Evolutionary conservation across 2,113 vertebrate genomes (phyloP).

Genomic region (Nerophis lumbriciformis): DNA sequence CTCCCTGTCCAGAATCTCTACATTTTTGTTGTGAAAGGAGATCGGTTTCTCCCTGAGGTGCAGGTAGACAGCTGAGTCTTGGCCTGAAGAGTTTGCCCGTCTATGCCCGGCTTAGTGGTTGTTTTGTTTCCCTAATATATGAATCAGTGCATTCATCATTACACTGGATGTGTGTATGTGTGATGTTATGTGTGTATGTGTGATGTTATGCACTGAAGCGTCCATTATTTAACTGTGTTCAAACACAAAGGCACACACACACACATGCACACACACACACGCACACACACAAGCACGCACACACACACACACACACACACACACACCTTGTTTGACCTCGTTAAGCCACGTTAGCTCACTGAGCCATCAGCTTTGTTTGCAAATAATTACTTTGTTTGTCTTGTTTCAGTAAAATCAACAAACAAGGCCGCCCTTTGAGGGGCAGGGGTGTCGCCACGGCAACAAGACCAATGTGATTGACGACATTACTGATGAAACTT

Average conservation of each 20-base stretch:
- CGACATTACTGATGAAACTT: background rate
- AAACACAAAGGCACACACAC: background rate
- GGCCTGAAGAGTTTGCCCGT: no score
- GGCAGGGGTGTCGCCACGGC: constrained; percentile 4
- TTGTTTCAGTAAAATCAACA: constrained; percentile 48
- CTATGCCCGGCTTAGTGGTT: no score
- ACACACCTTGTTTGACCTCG: constrained; percentile 38
- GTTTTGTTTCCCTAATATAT: no score
- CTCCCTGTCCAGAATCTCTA: no score
- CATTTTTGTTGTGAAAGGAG: no score
- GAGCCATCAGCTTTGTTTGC: constrained; percentile 45
- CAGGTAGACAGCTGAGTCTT: no score
- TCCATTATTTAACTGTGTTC: background rate
- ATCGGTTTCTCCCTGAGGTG: no score
- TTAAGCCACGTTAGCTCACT: constrained; percentile 52
- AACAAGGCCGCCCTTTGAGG: constrained; percentile 23
- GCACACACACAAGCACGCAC: background rate
- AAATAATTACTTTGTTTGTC: constrained; percentile 62
- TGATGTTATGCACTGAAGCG: background rate
- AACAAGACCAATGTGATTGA: constrained; percentile 2
- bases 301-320: constrained; percentile 1
- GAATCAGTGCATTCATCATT: no score
- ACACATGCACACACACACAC: background rate
- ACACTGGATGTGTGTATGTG: no score
- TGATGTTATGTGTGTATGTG: no score